phyloP scores from a whole-genome alignment of 23 tunicate species.

The Halocynthia aurantium region DNA sequence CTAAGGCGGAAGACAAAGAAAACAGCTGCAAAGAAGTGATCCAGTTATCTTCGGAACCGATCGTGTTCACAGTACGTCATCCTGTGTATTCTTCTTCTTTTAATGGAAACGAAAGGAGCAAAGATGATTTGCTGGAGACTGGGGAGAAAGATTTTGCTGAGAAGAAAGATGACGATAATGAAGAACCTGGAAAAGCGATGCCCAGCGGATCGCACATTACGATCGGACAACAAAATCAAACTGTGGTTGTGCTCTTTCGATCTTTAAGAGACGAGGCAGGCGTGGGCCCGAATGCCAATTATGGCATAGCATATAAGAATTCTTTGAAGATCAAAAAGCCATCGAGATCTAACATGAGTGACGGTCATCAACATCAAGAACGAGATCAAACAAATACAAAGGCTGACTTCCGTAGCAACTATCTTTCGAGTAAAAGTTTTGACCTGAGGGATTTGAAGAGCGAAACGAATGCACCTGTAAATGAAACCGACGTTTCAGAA shows the following conservation, averaged over 20 bases:
- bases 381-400: too few relatives aligned
- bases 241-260: too few relatives aligned
- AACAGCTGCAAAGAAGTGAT: background rate
- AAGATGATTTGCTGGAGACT: background rate
- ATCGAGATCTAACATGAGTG: too few relatives aligned
- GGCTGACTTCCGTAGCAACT: too few relatives aligned
- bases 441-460: background rate
- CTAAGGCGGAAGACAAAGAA: background rate
- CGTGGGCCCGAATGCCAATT: too few relatives aligned
- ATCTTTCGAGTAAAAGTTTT: too few relatives aligned
- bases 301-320: too few relatives aligned
- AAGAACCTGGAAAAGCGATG: background rate
- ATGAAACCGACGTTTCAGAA: background rate
- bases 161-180: background rate
- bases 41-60: constrained; percentile 19
- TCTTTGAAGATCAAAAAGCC: too few relatives aligned
- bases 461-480: background rate
- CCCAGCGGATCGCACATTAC: background rate
- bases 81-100: constrained; percentile 9
- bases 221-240: too few relatives aligned
- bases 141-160: background rate
- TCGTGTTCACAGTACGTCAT: constrained; percentile 15
- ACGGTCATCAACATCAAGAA: too few relatives aligned
- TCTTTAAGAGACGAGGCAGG: too few relatives aligned
- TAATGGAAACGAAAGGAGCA: background rate